phyloP scores from a whole-genome alignment of 2,113 vertebrate species.

The Protobothrops flavoviridis region DNA sequence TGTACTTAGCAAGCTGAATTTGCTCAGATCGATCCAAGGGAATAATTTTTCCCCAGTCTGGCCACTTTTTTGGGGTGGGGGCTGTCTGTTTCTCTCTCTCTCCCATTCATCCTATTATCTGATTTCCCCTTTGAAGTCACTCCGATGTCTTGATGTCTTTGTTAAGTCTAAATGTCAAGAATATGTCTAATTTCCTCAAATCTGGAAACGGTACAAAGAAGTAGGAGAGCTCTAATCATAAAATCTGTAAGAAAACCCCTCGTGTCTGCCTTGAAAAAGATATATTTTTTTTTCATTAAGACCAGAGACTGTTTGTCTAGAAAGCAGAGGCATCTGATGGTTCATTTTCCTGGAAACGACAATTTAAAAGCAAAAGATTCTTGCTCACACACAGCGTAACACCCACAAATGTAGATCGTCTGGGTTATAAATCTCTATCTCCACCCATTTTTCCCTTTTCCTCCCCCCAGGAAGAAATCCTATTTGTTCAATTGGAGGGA shows the following conservation, averaged over 20 bases:
- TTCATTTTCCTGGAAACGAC: background rate
- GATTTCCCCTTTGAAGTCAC: slow-evolving; percentile 8
- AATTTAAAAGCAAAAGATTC: background rate
- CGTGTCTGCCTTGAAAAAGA: background rate
- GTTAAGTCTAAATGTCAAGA: slow-evolving; percentile 7
- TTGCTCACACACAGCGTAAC: background rate
- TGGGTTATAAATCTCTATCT: background rate
- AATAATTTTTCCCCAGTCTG: background rate
- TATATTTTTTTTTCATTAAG: background rate
- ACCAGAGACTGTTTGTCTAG: background rate
- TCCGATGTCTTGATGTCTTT: slow-evolving; percentile 8
- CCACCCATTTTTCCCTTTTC: background rate
- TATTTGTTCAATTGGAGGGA: background rate
- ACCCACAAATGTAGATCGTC: background rate
- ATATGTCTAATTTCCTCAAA: slow-evolving; percentile 16
- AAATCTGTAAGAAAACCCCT: background rate
- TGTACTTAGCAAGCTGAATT: slow-evolving; percentile 1
- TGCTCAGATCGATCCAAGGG: background rate
- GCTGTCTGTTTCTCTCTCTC: background rate
- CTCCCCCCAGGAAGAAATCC: background rate
- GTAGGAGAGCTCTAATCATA: background rate
- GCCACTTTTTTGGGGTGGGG: no score
- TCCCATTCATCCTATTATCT: background rate
- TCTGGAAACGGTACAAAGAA: background rate
- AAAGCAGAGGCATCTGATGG: background rate